Base-by-base conservation (phyloP, 1,140 invertebrate genomes). In the Anoplophora glabripennis region DNA sequence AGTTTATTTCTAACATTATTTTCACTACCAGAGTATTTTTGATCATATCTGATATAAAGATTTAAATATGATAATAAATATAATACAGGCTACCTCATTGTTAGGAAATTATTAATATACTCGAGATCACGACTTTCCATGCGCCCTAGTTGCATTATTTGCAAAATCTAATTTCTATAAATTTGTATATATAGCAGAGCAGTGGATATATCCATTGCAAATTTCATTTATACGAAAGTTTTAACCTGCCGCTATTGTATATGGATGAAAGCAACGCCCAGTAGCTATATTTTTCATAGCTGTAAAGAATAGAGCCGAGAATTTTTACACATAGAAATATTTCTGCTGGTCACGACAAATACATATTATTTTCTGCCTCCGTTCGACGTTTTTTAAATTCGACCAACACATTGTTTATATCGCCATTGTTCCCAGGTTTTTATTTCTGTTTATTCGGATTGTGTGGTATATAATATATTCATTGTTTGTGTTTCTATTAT, bases 401-500 rank as follows among this genome's bases (percentile, higher is more conserved):
- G 52, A 55, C 36, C 65, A 59, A 68, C 66, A 69, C 68, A 70
- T 72, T 72, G 70, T 72, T 72, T 72, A 72, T 72, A 66, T 66
- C 65, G 64, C 70, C 65, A 72, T 72, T 72, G 70, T 72, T 72
- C 66, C 63, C 66, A 63, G 64, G 65, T 62, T 71, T 70, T 72
- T 28, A 2, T 28, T 28, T 28, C 21, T 28, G 21, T 28, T 28
- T 72, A 70, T 70, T 72, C 70, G 57, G 61, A 65, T 61, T 72
- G 70, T 72, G 70, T 72, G 70, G 70, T 63, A 71, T 71, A 60
- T 71, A 69, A 71, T 69, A 69, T 72, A 72, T 72, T 70, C 70
- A 70, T 68, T 72, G 67, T 66, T 70, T 60, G 61, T 46, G 54
- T 56, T 56, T 41, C 28, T 36, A 12, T 21, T 36, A 56, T 56